Evolutionary conservation across 2,113 vertebrate genomes (phyloP), one percentile per base, ranked within the genome.

Genomic region (Marmota flaviventris): DNA sequence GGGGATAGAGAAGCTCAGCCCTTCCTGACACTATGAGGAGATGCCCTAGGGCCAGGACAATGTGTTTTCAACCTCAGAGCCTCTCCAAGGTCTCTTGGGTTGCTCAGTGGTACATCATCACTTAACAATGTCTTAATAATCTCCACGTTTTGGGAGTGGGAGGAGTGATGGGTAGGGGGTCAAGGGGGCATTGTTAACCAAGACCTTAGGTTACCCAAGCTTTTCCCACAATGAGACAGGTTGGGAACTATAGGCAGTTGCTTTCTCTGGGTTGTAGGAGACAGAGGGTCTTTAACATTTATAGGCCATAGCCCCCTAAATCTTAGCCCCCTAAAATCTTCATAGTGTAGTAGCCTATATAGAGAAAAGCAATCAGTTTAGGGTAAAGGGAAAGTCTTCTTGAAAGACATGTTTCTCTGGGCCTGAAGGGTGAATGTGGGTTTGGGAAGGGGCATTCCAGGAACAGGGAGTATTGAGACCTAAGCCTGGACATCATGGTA

Each of bases 321-420:
- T 45, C 16, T 16, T 39, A 63, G 67, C n/a, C 27, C 4, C 56
- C 27, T 39, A 61, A 37, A 53, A 58, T 48, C 16, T 7, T 73
- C 17, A 20, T 22, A 51, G 5, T 17, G 27, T 2, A n/a, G 56
- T 0, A 8, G 5, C 12, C 2, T 22, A 27, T 0, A 0, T n/a
- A n/a, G 48, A 67, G 32, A 48, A 42, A 20, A 81, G 81, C 8
- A n/a, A 22, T 37, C 73, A 16, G 25, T 5, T 3, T 39, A 25
- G 18, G n/a, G 29, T 32, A 27, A 75, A 4, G n/a, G 73, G 25
- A 24, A 78, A 85, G 69, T 34, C 42, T 79, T 63, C 91, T 83
- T 1, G 48, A 42, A n/a, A 76, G 88, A 73, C 6, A 29, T 3
- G 22, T 17, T 78, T 84, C 48, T 75, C 73, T 13, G 24, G 76